These are phyloP conservation scores for Temnothorax curvispinosus DNA, from an alignment of 1,140 invertebrate genomes.

Conservation along the genomic window DNA sequence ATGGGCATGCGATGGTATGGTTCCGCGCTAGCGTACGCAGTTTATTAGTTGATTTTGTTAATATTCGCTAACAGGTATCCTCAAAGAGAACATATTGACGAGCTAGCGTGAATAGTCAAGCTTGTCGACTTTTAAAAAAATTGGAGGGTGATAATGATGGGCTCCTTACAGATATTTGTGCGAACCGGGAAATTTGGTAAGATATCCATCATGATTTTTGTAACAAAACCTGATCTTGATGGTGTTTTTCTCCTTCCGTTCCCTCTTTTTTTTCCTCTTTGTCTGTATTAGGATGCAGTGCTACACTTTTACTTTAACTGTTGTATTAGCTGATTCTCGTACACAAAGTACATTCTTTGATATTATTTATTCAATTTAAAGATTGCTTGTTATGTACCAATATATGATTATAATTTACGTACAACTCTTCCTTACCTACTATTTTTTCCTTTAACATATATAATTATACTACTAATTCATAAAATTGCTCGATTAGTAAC, in stretches of 20 bases:
- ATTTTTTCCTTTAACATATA: background rate
- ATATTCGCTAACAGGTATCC: background rate
- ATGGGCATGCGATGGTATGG: background rate
- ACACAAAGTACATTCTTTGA: background rate
- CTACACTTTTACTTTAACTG: background rate
- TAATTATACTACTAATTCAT: background rate
- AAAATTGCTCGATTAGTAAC: background rate
- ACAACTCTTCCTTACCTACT: background rate
- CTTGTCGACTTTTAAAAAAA: background rate
- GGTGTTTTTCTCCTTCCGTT: background rate
- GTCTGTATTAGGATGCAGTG: too few relatives aligned
- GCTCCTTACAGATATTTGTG: conserved; percentile 42
- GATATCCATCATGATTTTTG: background rate
- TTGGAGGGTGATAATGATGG: background rate
- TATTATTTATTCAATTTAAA: background rate
- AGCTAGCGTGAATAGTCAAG: background rate
- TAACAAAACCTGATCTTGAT: background rate
- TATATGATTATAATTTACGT: background rate
- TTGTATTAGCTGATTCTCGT: background rate
- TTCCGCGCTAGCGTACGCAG: background rate
- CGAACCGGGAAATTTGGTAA: conserved; percentile 30
- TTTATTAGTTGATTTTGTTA: background rate
- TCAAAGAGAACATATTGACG: background rate
- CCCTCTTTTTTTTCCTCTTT: background rate
- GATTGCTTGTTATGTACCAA: background rate